A percentile compares a stretch with the other conserved stretches of the same genome.
Evolutionary conservation across 2,113 vertebrate species (phyloP).

Genomic region (Plotosus lineatus): DNA sequence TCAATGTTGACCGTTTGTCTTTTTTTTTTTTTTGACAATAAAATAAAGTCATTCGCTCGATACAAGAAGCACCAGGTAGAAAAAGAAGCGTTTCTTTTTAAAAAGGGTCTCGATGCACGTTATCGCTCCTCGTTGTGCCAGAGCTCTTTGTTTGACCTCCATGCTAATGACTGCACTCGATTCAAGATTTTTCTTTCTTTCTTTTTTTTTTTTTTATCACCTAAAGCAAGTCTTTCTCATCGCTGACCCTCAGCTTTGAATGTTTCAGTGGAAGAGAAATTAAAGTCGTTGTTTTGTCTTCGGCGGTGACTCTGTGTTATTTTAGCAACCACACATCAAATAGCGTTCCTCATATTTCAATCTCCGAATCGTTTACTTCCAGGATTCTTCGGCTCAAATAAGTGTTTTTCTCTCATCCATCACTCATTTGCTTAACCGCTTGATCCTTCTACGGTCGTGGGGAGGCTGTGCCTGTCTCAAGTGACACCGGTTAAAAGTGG

Average conservation of each 20-base stretch:
- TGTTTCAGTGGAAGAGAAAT: conserved; percentile 47
- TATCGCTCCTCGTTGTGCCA: conserved; percentile 40
- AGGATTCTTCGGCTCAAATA: conserved; percentile 41
- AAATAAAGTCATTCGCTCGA: conserved; percentile 47
- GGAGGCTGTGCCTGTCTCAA: too few species aligned
- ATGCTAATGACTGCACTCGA: conserved; percentile 65
- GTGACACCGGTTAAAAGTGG: too few species aligned
- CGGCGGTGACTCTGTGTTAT: conserved; percentile 36
- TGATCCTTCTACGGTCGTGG: too few species aligned
- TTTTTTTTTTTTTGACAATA: conserved; percentile 28
- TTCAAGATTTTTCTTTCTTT: too few species aligned
- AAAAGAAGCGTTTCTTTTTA: conserved; percentile 23
- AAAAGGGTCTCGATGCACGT: conserved; percentile 18
- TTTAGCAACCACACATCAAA: conserved; percentile 52
- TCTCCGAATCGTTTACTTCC: conserved; percentile 28
- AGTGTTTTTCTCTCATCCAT: too few species aligned
- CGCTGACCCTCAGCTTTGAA: conserved; percentile 38
- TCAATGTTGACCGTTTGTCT: conserved; percentile 12
- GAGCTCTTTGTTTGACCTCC: conserved; percentile 38
- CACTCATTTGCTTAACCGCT: too few species aligned
- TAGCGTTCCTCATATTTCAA: conserved; percentile 20
- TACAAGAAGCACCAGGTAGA: conserved; percentile 53
- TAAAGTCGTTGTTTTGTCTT: conserved; percentile 44
- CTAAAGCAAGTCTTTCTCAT: conserved; percentile 57
- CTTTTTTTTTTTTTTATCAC: conserved; percentile 54